phyloP scores from a whole-genome alignment of 2,888 invertebrate genomes.

The Marasmarcha lunaedactyla region DNA sequence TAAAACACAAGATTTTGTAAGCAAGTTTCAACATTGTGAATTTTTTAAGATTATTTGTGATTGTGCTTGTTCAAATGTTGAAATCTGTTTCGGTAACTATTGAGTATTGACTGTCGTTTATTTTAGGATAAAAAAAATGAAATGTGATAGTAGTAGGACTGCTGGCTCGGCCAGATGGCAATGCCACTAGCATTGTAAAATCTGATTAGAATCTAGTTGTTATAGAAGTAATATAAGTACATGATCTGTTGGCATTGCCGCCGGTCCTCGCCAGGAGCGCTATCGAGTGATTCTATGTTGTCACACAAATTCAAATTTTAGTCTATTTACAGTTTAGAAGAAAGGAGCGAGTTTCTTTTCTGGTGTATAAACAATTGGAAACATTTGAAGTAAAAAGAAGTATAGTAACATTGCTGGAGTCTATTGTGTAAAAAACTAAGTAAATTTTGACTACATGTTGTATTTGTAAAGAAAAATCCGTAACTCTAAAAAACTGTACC shows the following conservation, averaged over 20 bases:
- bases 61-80: slow-evolving; percentile 11
- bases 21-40: slow-evolving; percentile 5
- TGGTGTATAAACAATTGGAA: slow-evolving; percentile 26
- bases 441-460: slow-evolving; percentile 45
- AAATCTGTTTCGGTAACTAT: slow-evolving; percentile 9
- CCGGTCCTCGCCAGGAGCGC: slow-evolving; percentile 23
- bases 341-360: slow-evolving; percentile 34
- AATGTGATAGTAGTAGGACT: slow-evolving; percentile 57
- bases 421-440: slow-evolving; percentile 36
- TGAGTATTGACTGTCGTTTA: slow-evolving; percentile 45
- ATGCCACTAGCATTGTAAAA: slow-evolving; percentile 20
- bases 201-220: slow-evolving; percentile 1
- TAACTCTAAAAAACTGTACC: slow-evolving; percentile 62
- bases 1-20: not conserved
- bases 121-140: slow-evolving; percentile 34
- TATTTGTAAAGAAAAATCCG: slow-evolving; percentile 49
- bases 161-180: slow-evolving; percentile 32
- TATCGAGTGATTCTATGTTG: slow-evolving; percentile 27
- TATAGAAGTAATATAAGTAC: not conserved
- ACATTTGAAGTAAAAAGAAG: slow-evolving; percentile 33
- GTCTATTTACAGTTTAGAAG: slow-evolving; percentile 5
- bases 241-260: slow-evolving; percentile 23
- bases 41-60: slow-evolving; percentile 10
- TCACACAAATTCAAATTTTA: slow-evolving; percentile 27
- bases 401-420: slow-evolving; percentile 28